Evolutionary conservation across 2,888 invertebrate species (phyloP), one percentile per base, ranked within the genome.

Genomic region (Amblyjoppa proteus): DNA sequence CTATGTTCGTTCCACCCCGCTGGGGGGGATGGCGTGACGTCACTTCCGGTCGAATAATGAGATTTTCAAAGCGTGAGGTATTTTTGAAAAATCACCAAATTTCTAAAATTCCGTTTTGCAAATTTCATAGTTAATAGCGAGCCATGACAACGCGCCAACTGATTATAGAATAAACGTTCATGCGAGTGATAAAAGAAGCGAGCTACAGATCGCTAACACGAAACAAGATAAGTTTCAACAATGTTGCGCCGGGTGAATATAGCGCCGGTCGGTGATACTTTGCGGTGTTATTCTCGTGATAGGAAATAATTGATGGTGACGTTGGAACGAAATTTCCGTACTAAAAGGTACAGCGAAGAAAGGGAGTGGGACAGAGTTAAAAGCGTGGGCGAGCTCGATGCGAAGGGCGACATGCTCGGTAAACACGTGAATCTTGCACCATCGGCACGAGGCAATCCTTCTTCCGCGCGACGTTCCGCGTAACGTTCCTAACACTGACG

Each of bases 361-460:
- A 31, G 31, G 13, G 61, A 77, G 49, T 58, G 64, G 74, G 28
- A 38, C 38, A 71, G 53, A 58, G 80, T 51, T 49, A 11, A 16
- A 79, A 56, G 20, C 84, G 84, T 84, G 84, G 84, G 84, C 84
- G 84, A 84, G 75, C 38, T 38, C 20, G 58, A 16, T 25, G 41
- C 68, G 80, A 75, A 61, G 80, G 71, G 58, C 76, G 80, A 80
- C 84, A 80, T 51, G 76, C 80, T 71, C 73, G 66, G 41, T 20
- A 38, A 84, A 84, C 84, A 84, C 80, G 84, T 84, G 84, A 51
- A 84, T 83, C 66, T 80, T 81, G 84, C 81, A 81, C 76, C 76
- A 68, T 71, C 58, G 66, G 16, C 61, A 49, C 80, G 34, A 25
- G 71, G 80, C 81, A 73, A 84, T 84, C 56, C 66, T 73, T 84